Percentiles rank a stretch among this genome's conserved stretches.
Conservation (phyloP, 37 sponge, comb jelly and placozoan species). For the Aphrocallistes beatrix region DNA sequence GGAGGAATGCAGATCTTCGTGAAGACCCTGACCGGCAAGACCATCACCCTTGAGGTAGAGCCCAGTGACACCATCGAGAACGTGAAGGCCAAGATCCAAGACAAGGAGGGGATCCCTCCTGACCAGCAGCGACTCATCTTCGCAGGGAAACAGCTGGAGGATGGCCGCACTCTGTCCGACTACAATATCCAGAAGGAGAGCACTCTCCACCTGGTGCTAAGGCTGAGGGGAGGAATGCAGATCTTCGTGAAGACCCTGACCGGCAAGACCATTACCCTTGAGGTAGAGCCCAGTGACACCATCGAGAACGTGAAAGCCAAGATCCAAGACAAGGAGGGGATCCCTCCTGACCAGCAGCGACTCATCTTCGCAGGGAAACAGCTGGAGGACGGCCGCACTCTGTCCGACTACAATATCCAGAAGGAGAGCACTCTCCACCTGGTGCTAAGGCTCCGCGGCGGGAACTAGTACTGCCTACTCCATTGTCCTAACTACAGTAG, state of each 20-base stretch:
- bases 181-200: constrained; percentile 81
- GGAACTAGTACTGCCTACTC: too few relatives aligned
- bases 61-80: constrained; percentile 87
- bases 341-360: constrained; percentile 67
- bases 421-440: constrained; percentile 86
- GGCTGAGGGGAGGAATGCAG: constrained; percentile 50
- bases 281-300: constrained; percentile 59
- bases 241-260: constrained; percentile 69
- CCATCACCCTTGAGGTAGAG: constrained; percentile 93
- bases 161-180: constrained; percentile 67
- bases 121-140: constrained; percentile 96
- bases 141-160: constrained; percentile 89
- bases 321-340: constrained; percentile 70
- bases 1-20: constrained; percentile 97
- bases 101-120: constrained; percentile 92
- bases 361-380: constrained; percentile 69
- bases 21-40: constrained; percentile 93
- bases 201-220: constrained; percentile 80
- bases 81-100: constrained; percentile 94
- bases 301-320: constrained; percentile 66
- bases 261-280: constrained; percentile 65
- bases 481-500: too few relatives aligned
- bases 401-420: constrained; percentile 70
- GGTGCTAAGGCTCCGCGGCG: constrained; percentile 72
- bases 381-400: constrained; percentile 60